Base-by-base conservation (phyloP, 2,888 invertebrate species). In the Drosophila barbarae region DNA sequence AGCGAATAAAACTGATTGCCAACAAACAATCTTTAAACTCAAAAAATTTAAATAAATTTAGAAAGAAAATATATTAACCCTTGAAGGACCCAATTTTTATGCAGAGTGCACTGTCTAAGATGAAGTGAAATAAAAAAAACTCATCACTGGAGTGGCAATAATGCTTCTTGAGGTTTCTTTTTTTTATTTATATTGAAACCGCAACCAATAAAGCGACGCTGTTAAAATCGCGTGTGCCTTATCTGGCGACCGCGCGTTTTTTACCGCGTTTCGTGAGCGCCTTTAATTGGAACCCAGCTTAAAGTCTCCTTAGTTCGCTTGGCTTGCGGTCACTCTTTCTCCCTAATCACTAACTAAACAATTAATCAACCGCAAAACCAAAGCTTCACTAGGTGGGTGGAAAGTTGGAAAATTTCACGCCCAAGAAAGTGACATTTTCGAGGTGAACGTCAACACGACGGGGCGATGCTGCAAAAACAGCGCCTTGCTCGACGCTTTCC, bases 61-160 rank as follows among this genome's bases (percentile, higher is more conserved):
- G 5, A 1, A 1, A 5, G 4, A 9, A 42, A n/a, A 5, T 41
- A 0, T 8, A n/a, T 12, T 1, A 10, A 26, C 3, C 5, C 2
- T 26, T 42, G 2, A n/a, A 28, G 7, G 1, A 5, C 2, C 12
- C 8, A 0, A 2, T 32, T 21, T 46, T 32, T 47, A 1, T 21
- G 30, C 21, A 21, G 18, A 21, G 46, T 47, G 18, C 46, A 47
- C 46, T 21, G 32, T 32, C 26, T 36, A 21, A 13, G 28, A 41
- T 60, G 34, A 41, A 28, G 46, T 13, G 39, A 8, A 34, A 28
- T n/a, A 46, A 12, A 41, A 41, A 41, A 75, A 74, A 73, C 72
- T 72, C 71, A 72, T 69, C 76, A 59, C 52, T 76, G 72, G 66
- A 82, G 84, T 79, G 79, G 72, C 84, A 79, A 84, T 84, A 84